These are phyloP conservation scores for Chelonus insularis DNA, from an alignment of 1,140 invertebrate species.

Conservation along the genomic window DNA sequence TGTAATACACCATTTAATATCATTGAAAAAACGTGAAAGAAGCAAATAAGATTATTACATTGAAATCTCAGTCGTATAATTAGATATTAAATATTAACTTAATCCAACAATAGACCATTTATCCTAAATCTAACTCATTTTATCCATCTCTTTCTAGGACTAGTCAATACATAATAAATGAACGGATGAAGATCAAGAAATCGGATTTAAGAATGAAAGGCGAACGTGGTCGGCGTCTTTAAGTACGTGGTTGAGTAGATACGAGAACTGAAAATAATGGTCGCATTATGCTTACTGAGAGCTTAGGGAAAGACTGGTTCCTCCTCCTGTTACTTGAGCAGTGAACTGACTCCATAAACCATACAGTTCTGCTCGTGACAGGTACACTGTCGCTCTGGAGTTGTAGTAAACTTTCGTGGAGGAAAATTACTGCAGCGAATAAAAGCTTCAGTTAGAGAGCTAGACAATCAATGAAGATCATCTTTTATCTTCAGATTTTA, in stretches of 20 bases:
- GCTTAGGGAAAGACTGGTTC: conserved; percentile 33
- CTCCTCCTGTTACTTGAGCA: conserved; percentile 25
- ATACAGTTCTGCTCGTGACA: conserved; percentile 43
- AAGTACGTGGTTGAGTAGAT: conserved; percentile 4
- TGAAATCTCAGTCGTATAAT: no score
- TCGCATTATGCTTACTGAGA: conserved; percentile 42
- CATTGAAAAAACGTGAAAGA: no score
- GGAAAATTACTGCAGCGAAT: conserved; percentile 17
- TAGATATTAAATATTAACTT: no score
- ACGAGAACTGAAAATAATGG: conserved; percentile 47
- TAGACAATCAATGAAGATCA: not conserved
- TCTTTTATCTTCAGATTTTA: no score
- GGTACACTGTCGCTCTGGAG: conserved; percentile 24
- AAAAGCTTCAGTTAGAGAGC: not conserved
- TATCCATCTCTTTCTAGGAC: no score
- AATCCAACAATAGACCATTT: no score
- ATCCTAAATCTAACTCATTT: no score
- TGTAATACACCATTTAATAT: no score
- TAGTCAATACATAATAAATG: no score
- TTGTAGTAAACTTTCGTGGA: conserved; percentile 35
- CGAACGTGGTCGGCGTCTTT: conserved; percentile 2
- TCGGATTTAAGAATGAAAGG: not conserved
- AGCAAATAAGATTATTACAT: no score
- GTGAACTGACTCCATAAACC: conserved; percentile 39
- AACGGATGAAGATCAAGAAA: not conserved